Base-by-base conservation (phyloP, 2,888 invertebrate species). In the Aleiodes alternator region DNA sequence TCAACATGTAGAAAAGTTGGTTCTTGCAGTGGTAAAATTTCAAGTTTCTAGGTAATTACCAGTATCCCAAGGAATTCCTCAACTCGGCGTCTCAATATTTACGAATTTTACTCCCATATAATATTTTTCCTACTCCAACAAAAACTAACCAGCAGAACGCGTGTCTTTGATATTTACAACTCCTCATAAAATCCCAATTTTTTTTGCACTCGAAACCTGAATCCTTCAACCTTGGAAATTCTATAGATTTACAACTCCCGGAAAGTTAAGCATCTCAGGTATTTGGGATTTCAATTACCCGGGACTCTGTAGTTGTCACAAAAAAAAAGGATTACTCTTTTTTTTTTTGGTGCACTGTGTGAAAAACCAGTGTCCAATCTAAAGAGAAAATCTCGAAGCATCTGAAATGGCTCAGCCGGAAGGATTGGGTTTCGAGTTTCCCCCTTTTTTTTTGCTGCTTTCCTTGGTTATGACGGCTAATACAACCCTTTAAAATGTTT, bases 381-480 rank as follows among this genome's bases (percentile, higher is more conserved):
- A 77, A 72, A 70, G 34, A 56, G 64, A 76, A 74, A 73, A 70
- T 72, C 48, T 69, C 48, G 43, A 29, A 11, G n/a, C 64, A 55
- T 56, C 61, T 50, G 50, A 50, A 72, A 50, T 57, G n/a, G 50
- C 34, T 61, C n/a, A 14, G 57, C 72, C 74, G 72, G 72, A 69
- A 71, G 68, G 66, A 74, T 78, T 79, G 78, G 78, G 80, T 79
- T 80, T 61, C 75, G 72, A 77, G 79, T 71, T 59, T 66, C 53
- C 59, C 43, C 43, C 50, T 68, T 59, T 53, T 64, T 51, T 50
- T 64, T 76, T 76, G 70, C n/a, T 61, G n/a, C 43, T 48, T 34
- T 64, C 11, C 73, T 78, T 23, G 50, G 50, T 51, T 43, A 11
- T 43, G 11, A 43, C 9, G 43, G 43, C 9, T 43, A 43, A 43